Evolutionary conservation across 2,888 invertebrate genomes (phyloP), one percentile per base, ranked within the genome.

Genomic region (Clanis bilineata): DNA sequence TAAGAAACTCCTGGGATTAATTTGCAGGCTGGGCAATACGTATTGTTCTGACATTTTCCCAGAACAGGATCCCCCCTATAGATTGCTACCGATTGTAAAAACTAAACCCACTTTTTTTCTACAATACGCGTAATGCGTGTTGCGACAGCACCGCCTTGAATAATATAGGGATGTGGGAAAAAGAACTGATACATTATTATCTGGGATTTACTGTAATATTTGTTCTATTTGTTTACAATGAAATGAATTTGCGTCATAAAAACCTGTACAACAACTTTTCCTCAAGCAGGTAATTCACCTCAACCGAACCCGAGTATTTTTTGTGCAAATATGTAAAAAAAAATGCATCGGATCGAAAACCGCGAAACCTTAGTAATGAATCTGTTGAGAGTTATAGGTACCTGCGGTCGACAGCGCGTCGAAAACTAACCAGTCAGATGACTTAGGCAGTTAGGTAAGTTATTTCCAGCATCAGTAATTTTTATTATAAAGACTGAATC

Each of bases 311-410:
- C 25, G 18, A 41, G 32, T 39, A 39, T 47, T 60, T 60, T 57
- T 44, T 61, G 41, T 38, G 12, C 5, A 22, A 36, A 57, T 23
- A 41, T 62, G 58, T 54, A 43, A 41, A 61, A 56, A 61, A 56
- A 54, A 51, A 61, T 59, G 60, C 56, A 64, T 21, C 59, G 63
- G 62, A 44, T 64, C 25, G 58, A 63, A 76, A 82, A 77, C 80
- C 73, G 60, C 76, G 77, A 82, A 83, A 71, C 78, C 81, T 66
- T 76, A 74, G 55, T 60, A 68, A 70, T 72, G 73, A 69, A 70
- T 67, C 61, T 64, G 63, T 47, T 38, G 36, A 61, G 43, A 54
- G 41, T 23, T 43, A n/a, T n/a, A n/a, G n/a, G 18, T 56, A 18
- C 56, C 39, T 59, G 56, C 56, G 56, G 44, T 45, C 18, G 38